Percentiles rank a stretch among this genome's conserved stretches.
phyloP scores from a whole-genome alignment of 2,888 invertebrate species.

The Synergus gifuensis region DNA sequence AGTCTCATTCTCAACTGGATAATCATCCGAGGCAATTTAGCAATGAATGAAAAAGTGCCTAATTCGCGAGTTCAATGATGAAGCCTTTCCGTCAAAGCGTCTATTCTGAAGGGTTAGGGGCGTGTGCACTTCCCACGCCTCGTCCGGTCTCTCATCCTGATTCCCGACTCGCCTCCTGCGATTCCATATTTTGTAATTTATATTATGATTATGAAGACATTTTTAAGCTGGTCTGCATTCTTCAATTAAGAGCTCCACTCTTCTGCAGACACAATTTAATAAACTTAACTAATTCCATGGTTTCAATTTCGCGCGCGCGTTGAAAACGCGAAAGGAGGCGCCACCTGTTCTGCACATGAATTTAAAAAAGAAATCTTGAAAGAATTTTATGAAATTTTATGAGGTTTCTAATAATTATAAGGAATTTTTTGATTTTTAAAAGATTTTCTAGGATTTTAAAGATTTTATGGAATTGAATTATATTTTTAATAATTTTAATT shows the following conservation, averaged over 20 bases:
- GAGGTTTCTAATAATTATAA: too few species aligned
- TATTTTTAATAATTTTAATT: too few species aligned
- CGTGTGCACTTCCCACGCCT: conserved; percentile 29
- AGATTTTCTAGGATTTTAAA: too few species aligned
- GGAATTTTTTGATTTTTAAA: too few species aligned
- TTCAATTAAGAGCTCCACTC: neutral
- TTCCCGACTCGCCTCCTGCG: conserved; percentile 26
- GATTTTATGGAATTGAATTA: too few species aligned
- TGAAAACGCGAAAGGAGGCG: conserved; percentile 45
- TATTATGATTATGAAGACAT: neutral
- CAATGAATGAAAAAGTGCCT: conserved; percentile 63
- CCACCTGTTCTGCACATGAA: conserved; percentile 41
- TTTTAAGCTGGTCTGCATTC: neutral
- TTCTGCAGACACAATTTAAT: conserved; percentile 7
- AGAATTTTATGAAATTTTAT: too few species aligned
- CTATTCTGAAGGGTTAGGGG: conserved; percentile 31
- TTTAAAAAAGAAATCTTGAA: neutral
- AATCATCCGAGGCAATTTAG: conserved; percentile 61
- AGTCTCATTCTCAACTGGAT: conserved; percentile 58
- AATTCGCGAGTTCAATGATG: conserved; percentile 55
- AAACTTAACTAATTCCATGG: neutral
- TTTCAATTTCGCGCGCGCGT: neutral
- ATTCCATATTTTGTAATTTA: conserved; percentile 11
- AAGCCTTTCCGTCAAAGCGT: conserved; percentile 57
- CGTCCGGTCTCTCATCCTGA: neutral